Base-by-base conservation (phyloP, 2,888 invertebrate genomes). In the Prostheceraeus crozeri region DNA sequence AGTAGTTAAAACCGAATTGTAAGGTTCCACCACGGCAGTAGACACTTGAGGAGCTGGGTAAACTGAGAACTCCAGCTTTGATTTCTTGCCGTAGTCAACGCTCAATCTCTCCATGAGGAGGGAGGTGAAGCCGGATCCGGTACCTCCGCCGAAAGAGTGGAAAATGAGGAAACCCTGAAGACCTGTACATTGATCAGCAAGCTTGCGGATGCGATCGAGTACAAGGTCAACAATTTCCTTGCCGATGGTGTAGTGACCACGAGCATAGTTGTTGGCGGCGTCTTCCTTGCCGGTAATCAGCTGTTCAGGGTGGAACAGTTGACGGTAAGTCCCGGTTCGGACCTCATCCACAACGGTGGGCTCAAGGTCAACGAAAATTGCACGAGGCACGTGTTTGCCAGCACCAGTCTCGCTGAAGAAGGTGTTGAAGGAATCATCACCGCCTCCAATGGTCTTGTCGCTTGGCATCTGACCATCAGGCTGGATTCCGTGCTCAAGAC, bases 391-490 rank as follows among this genome's bases (percentile, higher is more conserved):
- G n/a, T n/a, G n/a, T n/a, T n/a, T n/a, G n/a, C n/a, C n/a, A n/a
- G n/a, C n/a, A n/a, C n/a, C n/a, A n/a, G n/a, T n/a, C n/a, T 88
- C 85, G 51, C 87, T 87, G 61, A 89, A 90, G 78, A 90, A 89
- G 58, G 71, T 70, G 68, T 77, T 77, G 66, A 77, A 76, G 10
- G 76, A 89, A 67, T 88, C 89, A 81, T 88, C 89, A 62, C 86
- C 86, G 80, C 65, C 84, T 25, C 72, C 73, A 27, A 70, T 63
- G 3, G 85, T 85, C 79, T 87, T 87, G 76, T 87, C 86, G 0
- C 84, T 84, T 14, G 86, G 86, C 62, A 65, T 63, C 53, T 62
- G 62, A 35, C 67, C 69, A 64, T 78, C 75, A 40, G 77, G 77
- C 62, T 72, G 71, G 62, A 78, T 77, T 45, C 76, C 77, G 68